Percentiles rank a stretch among this genome's conserved stretches.
These are phyloP conservation scores for Megalops atlanticus DNA, from an alignment of 2,113 vertebrate genomes.

Conservation along the genomic window DNA sequence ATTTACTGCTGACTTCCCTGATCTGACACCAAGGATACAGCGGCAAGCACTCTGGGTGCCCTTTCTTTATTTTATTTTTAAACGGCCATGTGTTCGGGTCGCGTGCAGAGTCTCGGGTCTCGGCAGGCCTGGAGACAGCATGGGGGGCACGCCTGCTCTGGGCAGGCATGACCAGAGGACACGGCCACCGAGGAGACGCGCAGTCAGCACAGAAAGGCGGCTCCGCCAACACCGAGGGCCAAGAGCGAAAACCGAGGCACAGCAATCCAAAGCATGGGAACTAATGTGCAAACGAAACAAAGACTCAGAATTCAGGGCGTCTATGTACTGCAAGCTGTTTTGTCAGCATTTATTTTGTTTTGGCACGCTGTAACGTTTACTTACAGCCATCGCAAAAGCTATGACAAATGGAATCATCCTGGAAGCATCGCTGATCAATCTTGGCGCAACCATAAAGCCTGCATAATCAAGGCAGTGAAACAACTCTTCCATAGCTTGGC, in stretches of 20 bases:
- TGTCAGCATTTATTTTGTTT: conserved; percentile 1
- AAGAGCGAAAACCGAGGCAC: background rate
- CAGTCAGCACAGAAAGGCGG: conserved; percentile 10
- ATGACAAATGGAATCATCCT: background rate
- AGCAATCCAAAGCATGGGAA: background rate
- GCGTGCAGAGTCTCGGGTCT: too few relatives aligned
- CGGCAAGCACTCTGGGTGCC: conserved; percentile 33
- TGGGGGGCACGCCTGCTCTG: background rate
- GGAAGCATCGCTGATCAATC: background rate
- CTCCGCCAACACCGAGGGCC: conserved; percentile 18
- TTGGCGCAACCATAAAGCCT: background rate
- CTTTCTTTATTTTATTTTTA: conserved; percentile 22
- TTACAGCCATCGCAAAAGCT: background rate
- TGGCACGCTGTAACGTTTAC: background rate
- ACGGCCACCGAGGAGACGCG: conserved; percentile 3
- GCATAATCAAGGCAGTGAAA: background rate
- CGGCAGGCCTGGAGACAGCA: conserved; percentile 15
- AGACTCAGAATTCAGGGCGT: background rate
- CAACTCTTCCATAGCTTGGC: background rate
- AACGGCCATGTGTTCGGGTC: conserved; percentile 17
- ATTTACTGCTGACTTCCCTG: conserved; percentile 54
- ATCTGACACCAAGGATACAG: conserved; percentile 51
- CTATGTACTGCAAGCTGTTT: background rate
- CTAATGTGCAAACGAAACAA: background rate
- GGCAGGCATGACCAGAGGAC: background rate